A percentile compares a stretch with the other conserved stretches of the same genome.
Conservation (phyloP, 2,797 vertebrate genomes). For the Iguana delicatissima region DNA sequence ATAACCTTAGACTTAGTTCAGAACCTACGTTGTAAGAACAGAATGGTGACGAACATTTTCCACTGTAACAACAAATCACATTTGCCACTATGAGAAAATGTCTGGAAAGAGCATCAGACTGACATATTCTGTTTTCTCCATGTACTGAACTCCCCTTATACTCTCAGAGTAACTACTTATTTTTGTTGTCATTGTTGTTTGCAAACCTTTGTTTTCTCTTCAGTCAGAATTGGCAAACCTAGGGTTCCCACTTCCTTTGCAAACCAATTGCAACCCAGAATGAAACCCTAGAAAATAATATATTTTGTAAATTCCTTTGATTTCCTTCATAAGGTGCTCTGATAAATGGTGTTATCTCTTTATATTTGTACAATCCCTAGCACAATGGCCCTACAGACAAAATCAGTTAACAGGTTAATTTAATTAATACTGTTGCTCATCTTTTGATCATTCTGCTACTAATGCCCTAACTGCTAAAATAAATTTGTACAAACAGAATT, state of each 20-base stretch:
- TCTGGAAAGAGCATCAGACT: background rate
- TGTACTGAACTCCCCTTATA: background rate
- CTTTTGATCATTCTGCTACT: background rate
- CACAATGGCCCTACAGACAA: background rate
- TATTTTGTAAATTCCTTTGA: background rate
- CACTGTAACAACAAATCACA: background rate
- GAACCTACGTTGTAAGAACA: too few species aligned
- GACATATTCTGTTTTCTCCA: background rate
- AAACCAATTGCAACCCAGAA: background rate
- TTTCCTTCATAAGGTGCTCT: background rate
- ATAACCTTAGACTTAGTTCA: too few species aligned
- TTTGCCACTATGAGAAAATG: background rate
- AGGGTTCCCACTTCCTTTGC: background rate
- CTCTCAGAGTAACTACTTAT: background rate
- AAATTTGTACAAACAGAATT: slow-evolving; percentile 53
- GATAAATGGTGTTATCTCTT: background rate
- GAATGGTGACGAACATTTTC: background rate
- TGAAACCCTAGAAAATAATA: background rate
- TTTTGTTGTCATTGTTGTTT: background rate
- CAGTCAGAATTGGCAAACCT: background rate
- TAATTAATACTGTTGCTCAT: slow-evolving; percentile 14
- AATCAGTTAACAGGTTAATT: slow-evolving; percentile 16
- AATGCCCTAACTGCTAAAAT: slow-evolving; percentile 44
- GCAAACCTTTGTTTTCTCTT: slow-evolving; percentile 5
- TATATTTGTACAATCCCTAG: background rate